These are phyloP conservation scores for Cerceris ruficornis DNA, from an alignment of 2,888 invertebrate species.

Conservation along the genomic window DNA sequence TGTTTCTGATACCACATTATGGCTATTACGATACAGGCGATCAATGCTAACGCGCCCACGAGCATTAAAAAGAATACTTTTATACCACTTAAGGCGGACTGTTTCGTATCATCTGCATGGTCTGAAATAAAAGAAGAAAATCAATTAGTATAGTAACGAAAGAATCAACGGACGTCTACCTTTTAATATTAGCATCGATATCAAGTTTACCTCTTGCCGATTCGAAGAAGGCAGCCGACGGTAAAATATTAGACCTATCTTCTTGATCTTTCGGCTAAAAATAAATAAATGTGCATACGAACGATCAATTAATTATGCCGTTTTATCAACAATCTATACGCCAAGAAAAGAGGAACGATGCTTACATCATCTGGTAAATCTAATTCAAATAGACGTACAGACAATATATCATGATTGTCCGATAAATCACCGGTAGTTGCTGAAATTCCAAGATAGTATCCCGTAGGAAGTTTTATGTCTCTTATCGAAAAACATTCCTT, in stretches of 20 bases:
- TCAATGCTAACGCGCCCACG: constrained; percentile 90
- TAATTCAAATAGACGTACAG: constrained; percentile 95
- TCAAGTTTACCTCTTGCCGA: constrained; percentile 88
- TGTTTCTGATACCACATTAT: constrained; percentile 97
- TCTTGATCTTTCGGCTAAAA: constrained; percentile 85
- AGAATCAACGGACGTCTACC: constrained; percentile 1
- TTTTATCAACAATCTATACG: neutral
- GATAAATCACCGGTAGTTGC: constrained; percentile 98
- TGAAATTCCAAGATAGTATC: constrained; percentile 96
- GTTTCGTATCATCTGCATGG: constrained; percentile 93
- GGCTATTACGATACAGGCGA: constrained; percentile 92
- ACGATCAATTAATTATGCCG: constrained; percentile 1
- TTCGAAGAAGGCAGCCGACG: constrained; percentile 94
- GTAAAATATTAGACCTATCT: constrained; percentile 92
- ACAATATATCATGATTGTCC: constrained; percentile 97
- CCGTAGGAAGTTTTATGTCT: constrained; percentile 95
- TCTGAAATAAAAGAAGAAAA: constrained; percentile 82
- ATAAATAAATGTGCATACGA: constrained; percentile 56
- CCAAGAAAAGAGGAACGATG: constrained; percentile 20
- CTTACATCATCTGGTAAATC: constrained; percentile 88
- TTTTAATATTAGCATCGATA: neutral
- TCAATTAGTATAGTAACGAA: constrained; percentile 1
- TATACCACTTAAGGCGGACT: constrained; percentile 92
- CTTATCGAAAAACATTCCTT: constrained; percentile 95
- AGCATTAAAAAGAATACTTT: constrained; percentile 95